Evolutionary conservation across 2,888 invertebrate species (phyloP).

Genomic region (Arge pagana): DNA sequence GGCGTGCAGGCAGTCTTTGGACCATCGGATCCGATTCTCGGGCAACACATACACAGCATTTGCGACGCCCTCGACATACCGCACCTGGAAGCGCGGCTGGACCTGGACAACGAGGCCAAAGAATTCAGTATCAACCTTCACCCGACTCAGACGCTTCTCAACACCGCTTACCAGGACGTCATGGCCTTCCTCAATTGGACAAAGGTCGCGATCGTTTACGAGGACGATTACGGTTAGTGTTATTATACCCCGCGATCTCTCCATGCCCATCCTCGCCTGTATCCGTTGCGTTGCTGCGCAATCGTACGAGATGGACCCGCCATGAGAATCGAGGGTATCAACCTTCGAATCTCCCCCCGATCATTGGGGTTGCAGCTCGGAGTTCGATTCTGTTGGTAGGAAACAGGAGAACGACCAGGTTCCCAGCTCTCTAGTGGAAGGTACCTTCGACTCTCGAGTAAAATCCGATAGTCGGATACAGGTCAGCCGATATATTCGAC

Average conservation of each 20-base stretch:
- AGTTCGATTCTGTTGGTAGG: too few species aligned
- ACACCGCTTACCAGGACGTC: slow-evolving; percentile 75
- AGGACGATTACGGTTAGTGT: slow-evolving; percentile 72
- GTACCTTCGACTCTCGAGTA: too few species aligned
- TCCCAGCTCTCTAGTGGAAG: too few species aligned
- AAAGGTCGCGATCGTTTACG: slow-evolving; percentile 78
- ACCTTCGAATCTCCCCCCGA: too few species aligned
- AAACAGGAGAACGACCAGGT: too few species aligned
- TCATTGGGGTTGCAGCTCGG: too few species aligned
- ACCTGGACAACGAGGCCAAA: slow-evolving; percentile 64
- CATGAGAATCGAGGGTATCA: too few species aligned
- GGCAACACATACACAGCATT: slow-evolving; percentile 78
- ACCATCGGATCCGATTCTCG: slow-evolving; percentile 74
- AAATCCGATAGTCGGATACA: too few species aligned
- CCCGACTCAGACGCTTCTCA: slow-evolving; percentile 74
- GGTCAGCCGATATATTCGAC: background rate
- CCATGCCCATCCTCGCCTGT: background rate
- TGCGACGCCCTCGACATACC: slow-evolving; percentile 82
- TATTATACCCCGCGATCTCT: background rate
- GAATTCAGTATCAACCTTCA: slow-evolving; percentile 80
- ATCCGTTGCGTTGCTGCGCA: background rate
- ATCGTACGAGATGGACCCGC: too few species aligned
- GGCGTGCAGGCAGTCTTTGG: slow-evolving; percentile 80
- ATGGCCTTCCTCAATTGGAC: slow-evolving; percentile 82
- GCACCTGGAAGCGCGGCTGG: slow-evolving; percentile 73